Conservation (phyloP, 2,797 vertebrate genomes). For the Lepus oiostolus region DNA sequence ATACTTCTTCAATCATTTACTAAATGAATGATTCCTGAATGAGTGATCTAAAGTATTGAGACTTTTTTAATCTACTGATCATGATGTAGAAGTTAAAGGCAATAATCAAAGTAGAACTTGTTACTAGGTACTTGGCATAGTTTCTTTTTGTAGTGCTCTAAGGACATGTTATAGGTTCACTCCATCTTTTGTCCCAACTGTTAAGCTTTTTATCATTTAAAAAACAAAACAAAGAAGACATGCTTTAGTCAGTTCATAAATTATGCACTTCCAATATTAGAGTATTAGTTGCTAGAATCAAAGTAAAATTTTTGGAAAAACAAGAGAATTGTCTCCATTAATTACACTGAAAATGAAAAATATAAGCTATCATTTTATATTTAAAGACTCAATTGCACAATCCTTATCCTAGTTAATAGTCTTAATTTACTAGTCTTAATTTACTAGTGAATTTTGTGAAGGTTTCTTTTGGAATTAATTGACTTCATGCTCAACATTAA, state of each 20-base stretch:
- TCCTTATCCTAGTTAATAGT: background rate
- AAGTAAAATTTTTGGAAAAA: background rate
- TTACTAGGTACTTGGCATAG: background rate
- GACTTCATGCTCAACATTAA: background rate
- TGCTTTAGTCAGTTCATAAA: background rate
- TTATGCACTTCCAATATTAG: background rate
- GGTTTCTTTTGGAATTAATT: background rate
- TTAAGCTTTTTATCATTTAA: background rate
- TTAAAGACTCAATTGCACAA: background rate
- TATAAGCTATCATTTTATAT: background rate
- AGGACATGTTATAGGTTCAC: background rate
- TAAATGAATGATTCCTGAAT: background rate
- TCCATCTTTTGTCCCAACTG: background rate
- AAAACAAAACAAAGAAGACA: background rate
- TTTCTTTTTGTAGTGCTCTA: background rate
- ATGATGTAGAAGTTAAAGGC: background rate
- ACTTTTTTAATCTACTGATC: background rate
- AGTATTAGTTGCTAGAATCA: background rate
- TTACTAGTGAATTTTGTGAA: slow-evolving; percentile 19
- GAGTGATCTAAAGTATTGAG: background rate
- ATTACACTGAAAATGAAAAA: background rate
- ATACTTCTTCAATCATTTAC: background rate
- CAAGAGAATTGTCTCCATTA: background rate
- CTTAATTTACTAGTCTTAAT: background rate
- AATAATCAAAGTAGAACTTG: background rate